These are phyloP conservation scores for Nasonia oneida DNA, from an alignment of 2,888 invertebrate genomes.

Conservation along the genomic window DNA sequence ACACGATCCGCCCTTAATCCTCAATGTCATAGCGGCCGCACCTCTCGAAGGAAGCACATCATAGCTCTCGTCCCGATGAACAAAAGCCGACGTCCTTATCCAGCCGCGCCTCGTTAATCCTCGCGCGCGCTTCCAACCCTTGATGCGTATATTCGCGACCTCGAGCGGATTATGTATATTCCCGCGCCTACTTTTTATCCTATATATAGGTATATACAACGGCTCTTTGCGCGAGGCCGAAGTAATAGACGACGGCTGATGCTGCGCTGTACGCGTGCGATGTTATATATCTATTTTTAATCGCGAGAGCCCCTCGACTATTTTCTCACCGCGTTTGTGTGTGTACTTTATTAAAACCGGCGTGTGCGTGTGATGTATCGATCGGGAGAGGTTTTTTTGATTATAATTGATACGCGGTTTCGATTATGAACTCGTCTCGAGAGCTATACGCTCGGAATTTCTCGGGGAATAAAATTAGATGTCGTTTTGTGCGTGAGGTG, in stretches of 20 bases:
- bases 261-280: conserved; percentile 31
- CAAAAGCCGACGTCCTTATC: background rate
- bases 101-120: conserved; percentile 9
- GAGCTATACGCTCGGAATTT: background rate
- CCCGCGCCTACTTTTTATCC: background rate
- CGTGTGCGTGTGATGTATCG: background rate
- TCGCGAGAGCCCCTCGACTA: conserved; percentile 27
- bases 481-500: background rate
- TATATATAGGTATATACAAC: background rate
- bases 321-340: background rate
- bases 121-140: background rate
- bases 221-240: background rate
- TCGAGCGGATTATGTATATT: background rate
- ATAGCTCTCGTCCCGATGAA: background rate
- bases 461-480: background rate
- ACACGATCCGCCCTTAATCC: background rate
- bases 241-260: background rate
- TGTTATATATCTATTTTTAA: conserved; percentile 58
- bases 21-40: background rate
- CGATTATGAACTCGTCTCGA: background rate
- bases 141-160: background rate
- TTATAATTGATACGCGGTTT: background rate
- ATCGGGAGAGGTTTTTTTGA: background rate
- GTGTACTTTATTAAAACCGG: background rate
- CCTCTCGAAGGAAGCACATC: background rate